Base-by-base conservation (phyloP, 2,113 vertebrate species). In the Phainopepla nitens region DNA sequence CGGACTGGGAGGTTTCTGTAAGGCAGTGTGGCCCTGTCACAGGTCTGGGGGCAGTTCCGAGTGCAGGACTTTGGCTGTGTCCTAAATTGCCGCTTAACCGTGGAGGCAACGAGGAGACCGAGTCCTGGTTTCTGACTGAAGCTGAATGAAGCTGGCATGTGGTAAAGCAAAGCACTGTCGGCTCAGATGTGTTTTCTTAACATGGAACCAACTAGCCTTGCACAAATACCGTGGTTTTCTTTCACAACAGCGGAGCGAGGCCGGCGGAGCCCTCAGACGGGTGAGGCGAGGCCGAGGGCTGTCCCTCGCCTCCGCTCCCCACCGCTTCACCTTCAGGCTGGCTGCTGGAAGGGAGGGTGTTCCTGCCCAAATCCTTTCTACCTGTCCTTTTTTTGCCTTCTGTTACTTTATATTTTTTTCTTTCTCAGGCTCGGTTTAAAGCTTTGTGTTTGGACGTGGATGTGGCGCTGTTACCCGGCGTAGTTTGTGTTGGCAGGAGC, bases 201-300 rank as follows among this genome's bases (percentile, higher is more conserved):
- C 71, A n/a, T 65, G 88, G 88, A 88, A 72, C 85, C 75, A 80
- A 31, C 70, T 15, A 76, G 66, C 90, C 88, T 79, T 94, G 90
- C 94, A 90, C 90, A 96, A 96, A 95, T 86, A 93, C 79, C 12
- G 25, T 80, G 92, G 90, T 90, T 95, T 96, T 88, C 92, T 95
- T 73, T 94, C 76, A 77, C 88, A 92, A 66, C 79, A 95, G 89
- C 13, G 10, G 2, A 3, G 62, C 44, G 85, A 45, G 89, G 64
- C 80, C 15, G 7, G 64, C 24, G 6, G 82, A 56, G 77, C 66
- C 76, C 78, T 89, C 65, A 44, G 94, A 6, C 19, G 25, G 76
- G 33, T 22, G 84, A 96, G 80, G 64, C 2, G 7, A 87, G 82
- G 95, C 92, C 36, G 11, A 68, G 79, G 61, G 35, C 79, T 64